Percentiles rank a stretch among this genome's conserved stretches.
Conservation (phyloP, 2,113 vertebrate species). For the Carettochelys insculpta region DNA sequence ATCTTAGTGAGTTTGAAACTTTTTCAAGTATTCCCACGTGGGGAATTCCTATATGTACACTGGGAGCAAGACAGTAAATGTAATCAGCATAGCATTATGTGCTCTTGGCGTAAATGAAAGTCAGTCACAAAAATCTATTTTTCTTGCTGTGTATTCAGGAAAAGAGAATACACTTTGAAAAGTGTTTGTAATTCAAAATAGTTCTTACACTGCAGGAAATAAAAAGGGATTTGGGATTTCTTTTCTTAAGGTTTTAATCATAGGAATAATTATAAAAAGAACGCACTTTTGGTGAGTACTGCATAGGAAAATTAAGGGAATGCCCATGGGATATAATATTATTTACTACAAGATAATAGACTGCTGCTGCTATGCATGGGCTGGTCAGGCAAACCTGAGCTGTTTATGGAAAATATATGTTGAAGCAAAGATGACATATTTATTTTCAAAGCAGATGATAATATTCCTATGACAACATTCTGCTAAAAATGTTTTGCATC, state of each 20-base stretch:
- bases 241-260: background rate
- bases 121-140: background rate
- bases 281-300: background rate
- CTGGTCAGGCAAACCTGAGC: background rate
- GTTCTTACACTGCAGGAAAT: background rate
- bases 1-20: background rate
- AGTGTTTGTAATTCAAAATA: background rate
- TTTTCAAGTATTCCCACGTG: background rate
- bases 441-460: slow-evolving; percentile 44
- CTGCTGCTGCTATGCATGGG: slow-evolving; percentile 32
- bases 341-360: slow-evolving; percentile 39
- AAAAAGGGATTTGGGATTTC: background rate
- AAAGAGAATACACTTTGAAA: background rate
- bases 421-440: slow-evolving; percentile 18
- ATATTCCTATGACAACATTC: slow-evolving; percentile 19
- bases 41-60: background rate
- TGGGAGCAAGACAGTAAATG: background rate
- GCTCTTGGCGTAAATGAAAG: background rate
- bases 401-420: slow-evolving; percentile 41
- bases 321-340: background rate
- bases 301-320: background rate
- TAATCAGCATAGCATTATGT: background rate
- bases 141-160: background rate
- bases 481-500: slow-evolving; percentile 4
- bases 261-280: background rate